Evolutionary conservation across 1,140 invertebrate genomes (phyloP).

Genomic region (Aporrectodea caliginosa): DNA sequence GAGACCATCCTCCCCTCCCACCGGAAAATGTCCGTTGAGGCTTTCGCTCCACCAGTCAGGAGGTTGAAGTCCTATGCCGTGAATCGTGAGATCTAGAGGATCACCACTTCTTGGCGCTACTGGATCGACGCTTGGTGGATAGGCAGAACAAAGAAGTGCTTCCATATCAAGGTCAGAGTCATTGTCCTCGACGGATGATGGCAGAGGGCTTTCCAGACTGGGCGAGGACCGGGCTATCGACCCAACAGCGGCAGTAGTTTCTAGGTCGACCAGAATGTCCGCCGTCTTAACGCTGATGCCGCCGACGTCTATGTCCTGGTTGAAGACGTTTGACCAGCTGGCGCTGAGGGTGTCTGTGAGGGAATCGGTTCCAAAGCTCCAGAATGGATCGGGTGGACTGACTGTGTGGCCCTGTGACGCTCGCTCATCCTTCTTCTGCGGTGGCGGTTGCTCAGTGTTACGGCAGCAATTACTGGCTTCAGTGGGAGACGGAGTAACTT

Average conservation of each 20-base stretch:
- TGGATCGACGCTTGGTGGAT: too few species aligned
- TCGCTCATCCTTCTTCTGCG: slow-evolving; percentile 33
- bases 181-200: slow-evolving; percentile 44
- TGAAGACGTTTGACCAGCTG: slow-evolving; percentile 58
- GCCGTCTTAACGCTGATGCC: slow-evolving; percentile 54
- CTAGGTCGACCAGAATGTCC: slow-evolving; percentile 45
- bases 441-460: slow-evolving; percentile 28
- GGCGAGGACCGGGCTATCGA: slow-evolving; percentile 43
- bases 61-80: slow-evolving; percentile 46
- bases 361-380: background rate
- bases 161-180: slow-evolving; percentile 41
- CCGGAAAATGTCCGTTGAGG: slow-evolving; percentile 33
- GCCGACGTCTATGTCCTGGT: slow-evolving; percentile 56
- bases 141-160: slow-evolving; percentile 36
- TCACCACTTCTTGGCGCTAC: background rate
- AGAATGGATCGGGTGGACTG: too few species aligned
- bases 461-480: slow-evolving; percentile 26
- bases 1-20: slow-evolving; percentile 28
- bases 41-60: slow-evolving; percentile 52
- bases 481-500: slow-evolving; percentile 1
- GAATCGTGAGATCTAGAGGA: slow-evolving; percentile 48
- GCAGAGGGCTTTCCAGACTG: slow-evolving; percentile 35
- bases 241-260: slow-evolving; percentile 36
- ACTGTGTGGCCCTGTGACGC: too few species aligned
- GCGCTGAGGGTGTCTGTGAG: slow-evolving; percentile 43